Base-by-base conservation (phyloP, 2,113 vertebrate genomes). In the Machaerirhynchus nigripectus region DNA sequence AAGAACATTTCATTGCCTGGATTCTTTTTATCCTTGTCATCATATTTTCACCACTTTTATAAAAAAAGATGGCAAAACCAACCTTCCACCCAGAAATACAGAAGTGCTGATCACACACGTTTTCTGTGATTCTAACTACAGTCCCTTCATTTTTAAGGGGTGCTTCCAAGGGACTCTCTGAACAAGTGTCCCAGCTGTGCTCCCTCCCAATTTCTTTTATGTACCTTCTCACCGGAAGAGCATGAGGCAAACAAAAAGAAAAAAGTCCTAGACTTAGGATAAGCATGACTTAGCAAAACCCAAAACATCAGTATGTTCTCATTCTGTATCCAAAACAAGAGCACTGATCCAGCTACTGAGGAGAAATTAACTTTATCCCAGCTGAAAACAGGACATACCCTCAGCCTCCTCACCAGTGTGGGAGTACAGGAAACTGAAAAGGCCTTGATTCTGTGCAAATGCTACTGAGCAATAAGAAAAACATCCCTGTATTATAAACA, bases 71-170 rank as follows among this genome's bases (percentile, higher is more conserved):
- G 21, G 20, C 33, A 68, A 26, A 42, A 81, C 13, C 31, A 67
- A 9, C 12, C 11, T 76, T 31, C 31, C 21, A 60, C 15, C 2
- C 7, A 64, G 67, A 63, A 94, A 76, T 30, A 52, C 15, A 44
- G 17, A 75, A n/a, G 10, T 31, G 6, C 22, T 67, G 61, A 47
- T 68, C 55, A 65, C 20, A n/a, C 10, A 49, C 10, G 13, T 52
- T 85, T 85, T 64, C 52, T 28, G 13, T 33, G 27, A 49, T 30
- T 71, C 42, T 37, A 26, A 40, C 30, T 56, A 35, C 4, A 60
- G 24, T 6, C 2, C 4, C 7, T 24, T 67, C 0, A 0, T 65
- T 26, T 65, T n/a, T 13, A 65, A 40, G 50, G 8, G 42, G 15
- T 24, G 11, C 24, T 56, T 65, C 59, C 23, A 65, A 47, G 42